Evolutionary conservation across 2,113 vertebrate species (phyloP).

Genomic region (Neogobius melanostomus): DNA sequence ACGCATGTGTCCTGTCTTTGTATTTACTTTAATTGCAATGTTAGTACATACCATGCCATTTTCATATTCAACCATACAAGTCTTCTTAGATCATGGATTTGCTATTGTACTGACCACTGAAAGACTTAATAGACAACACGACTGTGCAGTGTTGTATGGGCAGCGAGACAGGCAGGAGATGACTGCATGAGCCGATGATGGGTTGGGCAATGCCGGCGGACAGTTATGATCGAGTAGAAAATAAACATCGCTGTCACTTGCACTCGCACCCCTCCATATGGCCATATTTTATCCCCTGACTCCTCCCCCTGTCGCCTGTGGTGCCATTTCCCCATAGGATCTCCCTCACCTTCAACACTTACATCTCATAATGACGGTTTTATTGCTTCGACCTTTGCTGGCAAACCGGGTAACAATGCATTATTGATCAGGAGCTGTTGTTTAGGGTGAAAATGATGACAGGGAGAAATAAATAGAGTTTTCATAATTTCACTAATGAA

Average conservation of each 20-base stretch:
- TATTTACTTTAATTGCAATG: no score
- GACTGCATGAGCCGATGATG: conserved; percentile 47
- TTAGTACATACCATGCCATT: no score
- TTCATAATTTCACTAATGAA: not conserved
- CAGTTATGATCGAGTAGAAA: conserved; percentile 61
- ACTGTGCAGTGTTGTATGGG: not conserved
- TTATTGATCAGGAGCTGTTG: conserved; percentile 35
- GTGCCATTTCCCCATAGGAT: conserved; percentile 6
- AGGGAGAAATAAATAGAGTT: conserved; percentile 7
- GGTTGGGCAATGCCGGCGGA: conserved; percentile 42
- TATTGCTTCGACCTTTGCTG: conserved; percentile 28
- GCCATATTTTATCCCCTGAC: conserved; percentile 25
- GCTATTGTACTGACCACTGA: no score
- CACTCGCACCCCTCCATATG: conserved; percentile 20
- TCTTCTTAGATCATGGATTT: no score
- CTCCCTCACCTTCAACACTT: conserved; percentile 8
- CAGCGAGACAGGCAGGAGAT: conserved; percentile 25
- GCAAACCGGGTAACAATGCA: conserved; percentile 1
- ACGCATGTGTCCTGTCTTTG: no score
- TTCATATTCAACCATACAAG: no score
- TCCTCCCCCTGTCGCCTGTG: conserved; percentile 18
- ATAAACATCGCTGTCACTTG: conserved; percentile 57
- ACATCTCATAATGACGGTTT: conserved; percentile 25
- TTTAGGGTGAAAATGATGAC: conserved; percentile 11
- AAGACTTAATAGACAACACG: no score